phyloP scores from a whole-genome alignment of 2,113 vertebrate species.

The Rhinolophus sinicus region DNA sequence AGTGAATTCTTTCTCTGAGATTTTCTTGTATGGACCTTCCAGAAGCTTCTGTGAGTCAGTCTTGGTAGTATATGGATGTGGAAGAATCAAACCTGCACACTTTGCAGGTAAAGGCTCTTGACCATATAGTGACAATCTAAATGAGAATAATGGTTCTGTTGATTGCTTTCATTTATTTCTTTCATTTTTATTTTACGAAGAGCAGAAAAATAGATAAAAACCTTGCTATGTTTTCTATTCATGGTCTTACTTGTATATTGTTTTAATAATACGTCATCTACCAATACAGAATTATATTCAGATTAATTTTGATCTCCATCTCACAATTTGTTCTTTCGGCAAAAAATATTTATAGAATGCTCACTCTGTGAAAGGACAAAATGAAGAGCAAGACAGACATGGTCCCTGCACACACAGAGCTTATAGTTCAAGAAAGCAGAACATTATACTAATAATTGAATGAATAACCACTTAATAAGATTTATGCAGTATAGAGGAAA shows the following conservation, averaged over 20 bases:
- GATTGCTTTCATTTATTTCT: slow-evolving; percentile 7
- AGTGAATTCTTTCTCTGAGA: neutral
- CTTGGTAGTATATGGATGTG: neutral
- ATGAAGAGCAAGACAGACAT: neutral
- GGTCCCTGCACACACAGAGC: slow-evolving; percentile 38
- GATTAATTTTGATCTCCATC: neutral
- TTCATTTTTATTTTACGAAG: neutral
- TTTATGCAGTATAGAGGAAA: slow-evolving; percentile 65
- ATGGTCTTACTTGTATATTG: neutral
- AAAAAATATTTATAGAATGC: slow-evolving; percentile 29
- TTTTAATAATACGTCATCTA: neutral
- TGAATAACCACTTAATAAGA: slow-evolving; percentile 65
- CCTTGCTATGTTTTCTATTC: neutral
- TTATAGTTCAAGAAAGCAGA: slow-evolving; percentile 42
- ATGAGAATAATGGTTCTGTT: neutral
- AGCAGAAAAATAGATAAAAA: neutral
- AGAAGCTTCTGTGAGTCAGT: neutral
- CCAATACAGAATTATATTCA: slow-evolving; percentile 34
- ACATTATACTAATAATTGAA: slow-evolving; percentile 60
- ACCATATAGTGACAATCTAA: neutral
- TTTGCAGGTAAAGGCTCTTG: neutral
- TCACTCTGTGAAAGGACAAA: slow-evolving; percentile 28
- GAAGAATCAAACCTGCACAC: neutral
- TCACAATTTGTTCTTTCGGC: neutral
- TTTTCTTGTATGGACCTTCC: neutral